These are phyloP conservation scores for Notiomystis cincta DNA, from an alignment of 2,113 vertebrate species.

Conservation along the genomic window DNA sequence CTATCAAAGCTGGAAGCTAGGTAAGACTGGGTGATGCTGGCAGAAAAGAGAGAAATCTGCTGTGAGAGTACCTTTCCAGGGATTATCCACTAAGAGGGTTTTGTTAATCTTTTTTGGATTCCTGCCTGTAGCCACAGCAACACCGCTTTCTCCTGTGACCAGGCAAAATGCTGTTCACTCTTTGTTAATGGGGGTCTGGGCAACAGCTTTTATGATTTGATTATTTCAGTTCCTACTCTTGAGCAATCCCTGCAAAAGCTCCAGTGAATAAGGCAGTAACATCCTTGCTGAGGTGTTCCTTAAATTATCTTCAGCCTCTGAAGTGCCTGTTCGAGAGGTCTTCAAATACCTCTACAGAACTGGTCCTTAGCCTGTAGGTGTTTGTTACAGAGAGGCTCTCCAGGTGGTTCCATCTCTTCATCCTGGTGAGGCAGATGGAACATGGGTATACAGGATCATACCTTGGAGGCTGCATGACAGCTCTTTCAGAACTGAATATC, in stretches of 20 bases:
- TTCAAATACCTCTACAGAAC: not conserved
- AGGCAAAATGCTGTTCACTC: not conserved
- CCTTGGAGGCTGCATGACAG: not conserved
- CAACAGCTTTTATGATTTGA: not conserved
- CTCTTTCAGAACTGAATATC: not conserved
- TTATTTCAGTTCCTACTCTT: not conserved
- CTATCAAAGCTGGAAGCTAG: not conserved
- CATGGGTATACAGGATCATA: rapidly evolving
- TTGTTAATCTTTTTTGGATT: constrained; percentile 11
- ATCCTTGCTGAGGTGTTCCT: not conserved
- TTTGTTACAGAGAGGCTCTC: not conserved
- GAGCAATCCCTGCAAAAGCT: not conserved
- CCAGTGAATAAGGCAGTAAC: not conserved
- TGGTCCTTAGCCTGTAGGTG: not conserved
- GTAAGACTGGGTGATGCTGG: not conserved
- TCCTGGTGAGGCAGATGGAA: not conserved
- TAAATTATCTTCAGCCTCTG: not conserved
- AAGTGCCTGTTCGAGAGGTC: not conserved
- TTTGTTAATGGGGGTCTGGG: not conserved
- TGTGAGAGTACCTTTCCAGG: constrained; percentile 2
- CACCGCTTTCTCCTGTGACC: not conserved
- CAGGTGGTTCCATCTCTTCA: not conserved
- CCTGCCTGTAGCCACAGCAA: constrained; percentile 3
- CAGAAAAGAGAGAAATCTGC: not conserved
- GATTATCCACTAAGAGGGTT: not conserved